Evolutionary conservation across 2,797 vertebrate genomes (phyloP), one percentile per base, ranked within the genome.

Genomic region (Chelonia mydas): DNA sequence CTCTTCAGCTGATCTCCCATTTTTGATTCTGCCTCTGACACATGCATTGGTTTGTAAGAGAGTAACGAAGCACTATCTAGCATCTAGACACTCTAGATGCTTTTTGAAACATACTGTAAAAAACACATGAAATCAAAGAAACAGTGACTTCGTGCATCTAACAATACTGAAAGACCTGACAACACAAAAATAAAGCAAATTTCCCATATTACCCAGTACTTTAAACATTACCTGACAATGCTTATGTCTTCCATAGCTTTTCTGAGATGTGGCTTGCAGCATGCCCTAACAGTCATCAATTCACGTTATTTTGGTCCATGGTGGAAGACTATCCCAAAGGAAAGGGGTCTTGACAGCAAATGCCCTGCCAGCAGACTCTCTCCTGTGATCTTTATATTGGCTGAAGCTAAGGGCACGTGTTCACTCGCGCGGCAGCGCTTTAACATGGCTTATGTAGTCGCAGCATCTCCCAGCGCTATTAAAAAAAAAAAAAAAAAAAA

Each of bases 1-100:
- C 12, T 83, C 50, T 89, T n/a, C n/a, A 84, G 28, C 83, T 59
- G 1, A 83, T 88, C 81, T 93, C 25, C 5, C 2, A 1, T 81
- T 96, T 93, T 89, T 94, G 41, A 49, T n/a, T 92, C 49, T 23
- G 31, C 17, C 87, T 88, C 31, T 92, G 37, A 55, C 57, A n/a
- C 21, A 5, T 90, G 80, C n/a, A 54, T 45, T 92, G 50, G 88
- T 91, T 51, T 90, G 65, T 85, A 57, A 83, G 68, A 47, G 25
- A 49, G 51, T 54, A 87, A 72, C 76, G 59, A 83, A 41, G 51
- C 23, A 8, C 7, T 91, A 17, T 33, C 6, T 33, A 61, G 13
- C 13, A 25, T 55, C 54, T 93, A 3, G 3, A 59, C 87, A 95
- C 47, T 33, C 45, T 7, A 68, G 7, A 54, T 96, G 5, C 51